These are phyloP conservation scores for Hydrocynus forskahlii DNA, from an alignment of 2,797 vertebrate genomes.

Conservation along the genomic window DNA sequence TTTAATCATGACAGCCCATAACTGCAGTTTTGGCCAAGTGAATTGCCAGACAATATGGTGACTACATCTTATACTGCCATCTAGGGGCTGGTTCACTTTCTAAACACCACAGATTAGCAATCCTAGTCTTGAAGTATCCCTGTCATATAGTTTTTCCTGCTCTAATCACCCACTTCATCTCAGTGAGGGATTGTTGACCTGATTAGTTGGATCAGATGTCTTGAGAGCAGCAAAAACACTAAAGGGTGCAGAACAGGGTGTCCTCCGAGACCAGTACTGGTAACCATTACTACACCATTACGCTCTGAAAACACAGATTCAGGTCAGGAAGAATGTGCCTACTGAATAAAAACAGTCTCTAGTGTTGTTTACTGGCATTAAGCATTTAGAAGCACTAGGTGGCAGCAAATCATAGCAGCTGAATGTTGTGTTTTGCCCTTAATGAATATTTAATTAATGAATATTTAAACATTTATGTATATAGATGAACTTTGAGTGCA, in stretches of 20 bases:
- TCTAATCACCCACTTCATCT: too few relatives aligned
- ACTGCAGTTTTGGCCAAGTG: background rate
- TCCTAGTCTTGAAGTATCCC: too few relatives aligned
- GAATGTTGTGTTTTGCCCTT: background rate
- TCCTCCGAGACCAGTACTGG: too few relatives aligned
- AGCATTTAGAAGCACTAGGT: constrained; percentile 9
- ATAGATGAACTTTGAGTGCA: background rate
- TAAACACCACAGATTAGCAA: background rate
- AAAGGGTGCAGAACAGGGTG: too few relatives aligned
- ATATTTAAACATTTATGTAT: background rate
- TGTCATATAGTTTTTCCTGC: too few relatives aligned
- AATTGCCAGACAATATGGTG: background rate
- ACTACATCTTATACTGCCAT: background rate
- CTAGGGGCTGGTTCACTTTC: constrained; percentile 4
- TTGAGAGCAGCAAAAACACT: too few relatives aligned
- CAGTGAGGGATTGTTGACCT: too few relatives aligned
- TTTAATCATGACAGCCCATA: background rate
- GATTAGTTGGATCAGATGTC: too few relatives aligned
- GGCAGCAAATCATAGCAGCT: constrained; percentile 4
- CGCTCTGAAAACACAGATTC: background rate
- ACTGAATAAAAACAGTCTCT: background rate
- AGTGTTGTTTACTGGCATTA: background rate
- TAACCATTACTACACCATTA: background rate
- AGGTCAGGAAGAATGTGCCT: too few relatives aligned
- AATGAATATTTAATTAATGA: background rate